phyloP scores from a whole-genome alignment of 1,140 invertebrate species.

The Linepithema humile region DNA sequence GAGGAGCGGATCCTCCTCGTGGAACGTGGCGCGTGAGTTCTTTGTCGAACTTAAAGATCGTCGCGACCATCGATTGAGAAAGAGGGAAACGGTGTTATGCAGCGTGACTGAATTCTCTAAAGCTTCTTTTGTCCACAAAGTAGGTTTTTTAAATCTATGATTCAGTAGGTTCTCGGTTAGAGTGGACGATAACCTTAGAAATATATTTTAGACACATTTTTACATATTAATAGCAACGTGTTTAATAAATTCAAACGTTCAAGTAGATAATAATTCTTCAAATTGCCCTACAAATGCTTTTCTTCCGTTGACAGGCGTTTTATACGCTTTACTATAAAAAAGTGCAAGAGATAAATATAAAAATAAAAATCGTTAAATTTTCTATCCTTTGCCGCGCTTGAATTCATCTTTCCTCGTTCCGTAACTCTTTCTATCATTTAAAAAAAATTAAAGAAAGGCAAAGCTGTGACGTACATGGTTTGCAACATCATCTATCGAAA shows the following conservation, averaged over 20 bases:
- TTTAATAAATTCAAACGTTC: not conserved
- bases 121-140: not conserved
- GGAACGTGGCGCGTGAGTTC: constrained; percentile 19
- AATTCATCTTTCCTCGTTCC: not conserved
- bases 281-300: too few relatives aligned
- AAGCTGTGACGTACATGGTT: not conserved
- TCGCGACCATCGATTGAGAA: not conserved
- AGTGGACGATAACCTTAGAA: not conserved
- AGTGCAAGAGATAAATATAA: too few relatives aligned
- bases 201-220: not conserved
- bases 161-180: not conserved
- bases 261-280: too few relatives aligned
- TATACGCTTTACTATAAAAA: too few relatives aligned
- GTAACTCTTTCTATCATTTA: not conserved
- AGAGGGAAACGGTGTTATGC: constrained; percentile 18
- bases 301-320: too few relatives aligned
- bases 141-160: constrained; percentile 10
- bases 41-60: constrained; percentile 14
- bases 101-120: constrained; percentile 19
- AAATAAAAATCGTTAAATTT: too few relatives aligned
- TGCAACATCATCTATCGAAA: constrained; percentile 26
- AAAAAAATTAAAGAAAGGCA: constrained; percentile 8
- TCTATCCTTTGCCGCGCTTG: not conserved
- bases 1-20: constrained; percentile 16
- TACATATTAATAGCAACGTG: not conserved